These are phyloP conservation scores for Nixonia krombeini DNA, from an alignment of 1,140 invertebrate genomes.

Conservation along the genomic window DNA sequence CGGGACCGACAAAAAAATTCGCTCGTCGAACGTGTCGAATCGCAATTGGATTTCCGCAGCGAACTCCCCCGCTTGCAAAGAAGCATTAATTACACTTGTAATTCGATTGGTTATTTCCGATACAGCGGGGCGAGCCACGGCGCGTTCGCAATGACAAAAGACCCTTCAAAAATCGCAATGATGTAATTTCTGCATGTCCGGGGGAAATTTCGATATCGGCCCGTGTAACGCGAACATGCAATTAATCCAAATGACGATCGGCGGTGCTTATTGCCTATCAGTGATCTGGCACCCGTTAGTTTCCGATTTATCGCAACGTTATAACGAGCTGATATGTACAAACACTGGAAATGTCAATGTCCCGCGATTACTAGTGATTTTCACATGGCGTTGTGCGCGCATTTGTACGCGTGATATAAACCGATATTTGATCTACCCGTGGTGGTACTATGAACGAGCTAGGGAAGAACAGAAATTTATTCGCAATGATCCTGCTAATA, in stretches of 20 bases:
- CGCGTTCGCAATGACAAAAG: no score
- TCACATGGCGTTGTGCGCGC: slow-evolving; percentile 18
- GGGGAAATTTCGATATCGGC: slow-evolving; percentile 32
- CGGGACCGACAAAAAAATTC: no score
- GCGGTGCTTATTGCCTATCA: slow-evolving; percentile 37
- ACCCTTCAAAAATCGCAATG: slow-evolving; percentile 7
- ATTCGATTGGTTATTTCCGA: no score
- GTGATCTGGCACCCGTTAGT: slow-evolving; percentile 39
- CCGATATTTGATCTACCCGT: slow-evolving; percentile 19
- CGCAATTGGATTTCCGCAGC: no score
- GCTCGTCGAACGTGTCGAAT: no score
- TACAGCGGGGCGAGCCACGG: no score
- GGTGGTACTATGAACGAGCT: no score
- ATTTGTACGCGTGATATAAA: slow-evolving; percentile 21
- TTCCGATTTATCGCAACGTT: slow-evolving; percentile 40
- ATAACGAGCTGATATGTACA: slow-evolving; percentile 32
- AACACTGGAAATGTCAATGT: slow-evolving; percentile 32
- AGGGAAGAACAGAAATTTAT: neutral
- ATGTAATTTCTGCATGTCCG: slow-evolving; percentile 25
- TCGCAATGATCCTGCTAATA: neutral
- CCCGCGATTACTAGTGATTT: slow-evolving; percentile 34
- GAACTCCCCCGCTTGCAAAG: no score
- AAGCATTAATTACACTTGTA: no score
- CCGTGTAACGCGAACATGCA: slow-evolving; percentile 21
- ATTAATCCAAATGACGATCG: slow-evolving; percentile 46